phyloP scores from a whole-genome alignment of 1,140 invertebrate species.

The Lepeophtheirus salmonis region DNA sequence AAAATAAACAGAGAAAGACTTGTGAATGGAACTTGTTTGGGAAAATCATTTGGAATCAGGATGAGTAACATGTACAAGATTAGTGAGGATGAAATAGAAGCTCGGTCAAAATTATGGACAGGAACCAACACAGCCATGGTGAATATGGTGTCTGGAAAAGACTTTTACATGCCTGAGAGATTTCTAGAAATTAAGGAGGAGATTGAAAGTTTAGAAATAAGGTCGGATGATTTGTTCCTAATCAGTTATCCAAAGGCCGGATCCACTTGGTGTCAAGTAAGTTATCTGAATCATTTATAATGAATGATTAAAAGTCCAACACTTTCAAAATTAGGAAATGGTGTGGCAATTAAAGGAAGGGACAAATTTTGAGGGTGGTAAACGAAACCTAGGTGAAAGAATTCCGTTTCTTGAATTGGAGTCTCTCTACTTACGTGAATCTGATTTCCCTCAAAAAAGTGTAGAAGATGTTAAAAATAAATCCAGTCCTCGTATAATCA shows the following conservation, averaged over 20 bases:
- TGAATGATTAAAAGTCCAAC: no score
- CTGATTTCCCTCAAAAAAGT: conserved; percentile 28
- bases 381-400: neutral
- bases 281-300: no score
- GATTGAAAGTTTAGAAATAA: conserved; percentile 39
- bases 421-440: neutral
- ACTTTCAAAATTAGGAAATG: conserved; percentile 11
- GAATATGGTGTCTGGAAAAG: neutral
- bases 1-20: no score
- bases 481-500: conserved; percentile 28
- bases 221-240: conserved; percentile 53
- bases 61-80: no score
- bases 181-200: conserved; percentile 25
- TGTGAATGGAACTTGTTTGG: no score
- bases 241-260: conserved; percentile 60
- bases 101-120: neutral
- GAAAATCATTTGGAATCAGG: no score
- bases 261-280: conserved; percentile 40
- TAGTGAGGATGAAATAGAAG: neutral
- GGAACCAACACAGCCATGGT: neutral
- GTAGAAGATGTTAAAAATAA: conserved; percentile 25
- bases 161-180: conserved; percentile 22
- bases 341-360: conserved; percentile 9
- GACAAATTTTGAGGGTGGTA: neutral
- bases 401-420: neutral